Evolutionary conservation across 2,113 vertebrate genomes (phyloP), one percentile per base, ranked within the genome.

Genomic region (Forbesichthys papilliferus): DNA sequence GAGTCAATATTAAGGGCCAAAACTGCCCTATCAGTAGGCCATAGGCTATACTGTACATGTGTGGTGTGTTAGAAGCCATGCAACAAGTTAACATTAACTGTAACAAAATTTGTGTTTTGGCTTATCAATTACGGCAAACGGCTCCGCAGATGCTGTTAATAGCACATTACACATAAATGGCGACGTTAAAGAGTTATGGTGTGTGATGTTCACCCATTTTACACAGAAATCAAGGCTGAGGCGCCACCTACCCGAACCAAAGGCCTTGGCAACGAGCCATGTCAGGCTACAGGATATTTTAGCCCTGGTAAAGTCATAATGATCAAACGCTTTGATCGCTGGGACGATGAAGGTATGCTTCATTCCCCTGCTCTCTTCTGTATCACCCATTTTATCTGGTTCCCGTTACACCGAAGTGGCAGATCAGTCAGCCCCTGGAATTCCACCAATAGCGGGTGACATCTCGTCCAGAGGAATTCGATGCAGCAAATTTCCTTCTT

Each of bases 221-320:
- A 18, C 12, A 61, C 58, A 52, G 52, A 49, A 54, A 58, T 51
- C 33, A 61, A 34, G 13, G 64, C 3, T 54, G 84, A 58, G 75
- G 71, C 88, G 61, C 83, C 91, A 87, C 96, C 90, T 94, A 99
- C 98, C 98, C 91, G 98, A 96, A 80, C 98, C 96, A 84, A 96
- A 98, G 80, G 96, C 97, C 88, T 99, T 99, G 92, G 96, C 97
- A 86, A 98, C 95, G 81, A 99, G 93, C 98, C 98, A 99, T 79
- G 96, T 95, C 87, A 99, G 90, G 88, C 95, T 98, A 92, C 96
- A 96, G 52, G 95, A 95, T 80, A 95, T 93, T 84, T 99, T 99
- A 82, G 97, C 96, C 89, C 96, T 93, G 83, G 92, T 90, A 69
- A 99, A 98, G 75, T 99, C 97, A 67, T 99, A 98, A 86, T 98